Conservation (phyloP, 1,140 invertebrate species). For the Megathymus violae region DNA sequence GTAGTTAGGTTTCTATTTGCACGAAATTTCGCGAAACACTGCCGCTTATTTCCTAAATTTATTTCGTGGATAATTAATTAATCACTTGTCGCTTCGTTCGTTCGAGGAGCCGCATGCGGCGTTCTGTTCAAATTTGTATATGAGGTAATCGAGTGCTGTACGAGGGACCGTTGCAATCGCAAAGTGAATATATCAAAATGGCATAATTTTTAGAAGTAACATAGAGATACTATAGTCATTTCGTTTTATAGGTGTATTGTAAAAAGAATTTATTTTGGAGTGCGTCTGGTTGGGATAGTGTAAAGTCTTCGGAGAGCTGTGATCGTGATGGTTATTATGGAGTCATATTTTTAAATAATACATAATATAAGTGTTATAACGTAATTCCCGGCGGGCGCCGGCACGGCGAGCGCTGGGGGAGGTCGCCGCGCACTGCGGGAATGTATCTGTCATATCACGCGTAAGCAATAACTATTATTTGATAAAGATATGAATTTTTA, state of each 20-base stretch:
- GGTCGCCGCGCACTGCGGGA: conserved; percentile 45
- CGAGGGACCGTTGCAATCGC: conserved; percentile 83
- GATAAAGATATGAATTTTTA: conserved; percentile 71
- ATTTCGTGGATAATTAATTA: conserved; percentile 66
- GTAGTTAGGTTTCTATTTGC: conserved; percentile 82
- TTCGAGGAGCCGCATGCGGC: conserved; percentile 67
- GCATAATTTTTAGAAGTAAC: conserved; percentile 83
- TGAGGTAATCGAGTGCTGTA: conserved; percentile 81
- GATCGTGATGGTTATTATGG: conserved; percentile 81
- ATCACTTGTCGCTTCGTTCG: conserved; percentile 69
- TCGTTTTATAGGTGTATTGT: conserved; percentile 81
- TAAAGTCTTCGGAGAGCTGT: conserved; percentile 81
- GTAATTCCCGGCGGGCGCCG: conserved; percentile 50
- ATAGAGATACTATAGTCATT: conserved; percentile 82
- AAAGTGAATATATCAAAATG: conserved; percentile 82
- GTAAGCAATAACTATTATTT: conserved; percentile 82
- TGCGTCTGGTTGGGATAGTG: conserved; percentile 75
- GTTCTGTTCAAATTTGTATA: conserved; percentile 76
- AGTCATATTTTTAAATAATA: conserved; percentile 82
- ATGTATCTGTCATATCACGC: conserved; percentile 79
- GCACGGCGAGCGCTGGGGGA: no score
- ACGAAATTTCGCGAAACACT: conserved; percentile 81
- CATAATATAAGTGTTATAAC: conserved; percentile 77
- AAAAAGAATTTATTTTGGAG: conserved; percentile 82
- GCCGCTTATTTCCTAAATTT: conserved; percentile 77